Conservation (phyloP, 2,888 invertebrate genomes). For the Encarsia formosa region DNA sequence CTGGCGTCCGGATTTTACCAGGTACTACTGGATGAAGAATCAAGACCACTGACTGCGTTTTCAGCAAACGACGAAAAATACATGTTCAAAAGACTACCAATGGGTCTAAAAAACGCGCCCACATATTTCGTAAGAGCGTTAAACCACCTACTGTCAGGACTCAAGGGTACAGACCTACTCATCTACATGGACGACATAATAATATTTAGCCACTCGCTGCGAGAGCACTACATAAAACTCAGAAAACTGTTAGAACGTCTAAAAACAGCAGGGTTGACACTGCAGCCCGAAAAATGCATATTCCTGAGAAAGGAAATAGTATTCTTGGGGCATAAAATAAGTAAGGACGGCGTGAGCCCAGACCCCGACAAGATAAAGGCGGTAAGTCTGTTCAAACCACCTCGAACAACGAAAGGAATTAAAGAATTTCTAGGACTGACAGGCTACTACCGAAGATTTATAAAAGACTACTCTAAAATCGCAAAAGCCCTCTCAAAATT, state of each 20-base stretch:
- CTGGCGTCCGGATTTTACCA: not conserved
- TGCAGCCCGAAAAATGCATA: slow-evolving; percentile 3
- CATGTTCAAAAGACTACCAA: not conserved
- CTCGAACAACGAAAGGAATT: not conserved
- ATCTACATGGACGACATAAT: not conserved
- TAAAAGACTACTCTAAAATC: slow-evolving; percentile 14
- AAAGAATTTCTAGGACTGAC: not conserved
- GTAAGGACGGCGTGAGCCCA: not conserved
- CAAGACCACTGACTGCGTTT: not conserved
- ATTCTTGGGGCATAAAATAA: slow-evolving; percentile 2
- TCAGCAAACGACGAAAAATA: not conserved
- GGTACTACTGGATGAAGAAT: not conserved
- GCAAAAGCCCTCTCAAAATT: slow-evolving; percentile 21
- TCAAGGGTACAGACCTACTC: not conserved
- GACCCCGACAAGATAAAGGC: not conserved
- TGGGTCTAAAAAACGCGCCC: not conserved
- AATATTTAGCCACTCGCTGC: not conserved
- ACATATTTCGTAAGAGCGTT: not conserved
- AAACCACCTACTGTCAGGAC: not conserved
- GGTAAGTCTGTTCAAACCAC: not conserved
- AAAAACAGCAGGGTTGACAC: not conserved
- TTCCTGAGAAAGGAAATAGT: not conserved
- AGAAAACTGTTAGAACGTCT: not conserved
- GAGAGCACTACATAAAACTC: not conserved
- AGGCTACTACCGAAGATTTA: not conserved